These are phyloP conservation scores for Esox masquinongy DNA, from an alignment of 2,797 vertebrate genomes.

Conservation along the genomic window DNA sequence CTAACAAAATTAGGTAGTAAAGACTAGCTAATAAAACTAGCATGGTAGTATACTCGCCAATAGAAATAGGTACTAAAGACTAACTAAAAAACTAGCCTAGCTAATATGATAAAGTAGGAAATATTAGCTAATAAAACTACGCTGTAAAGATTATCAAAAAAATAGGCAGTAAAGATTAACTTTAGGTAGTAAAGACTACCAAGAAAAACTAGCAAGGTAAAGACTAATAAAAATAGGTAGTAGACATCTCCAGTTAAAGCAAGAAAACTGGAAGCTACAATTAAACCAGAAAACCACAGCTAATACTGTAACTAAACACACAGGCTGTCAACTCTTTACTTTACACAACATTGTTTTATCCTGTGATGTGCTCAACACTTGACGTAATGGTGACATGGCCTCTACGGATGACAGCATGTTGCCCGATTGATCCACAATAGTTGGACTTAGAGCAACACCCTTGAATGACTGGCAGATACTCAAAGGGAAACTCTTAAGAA, in stretches of 20 bases:
- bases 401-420: background rate
- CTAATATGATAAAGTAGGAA: no score
- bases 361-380: background rate
- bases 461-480: constrained; percentile 30
- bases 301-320: background rate
- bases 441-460: background rate
- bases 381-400: background rate
- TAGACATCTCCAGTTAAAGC: background rate
- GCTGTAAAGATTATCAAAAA: no score
- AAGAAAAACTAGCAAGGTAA: no score
- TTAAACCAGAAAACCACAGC: background rate
- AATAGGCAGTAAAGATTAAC: no score
- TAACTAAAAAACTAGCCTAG: no score
- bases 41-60: no score
- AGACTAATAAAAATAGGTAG: no score
- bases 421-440: constrained; percentile 15
- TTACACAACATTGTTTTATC: background rate
- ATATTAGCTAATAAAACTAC: no score
- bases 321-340: background rate
- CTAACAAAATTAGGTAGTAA: no score
- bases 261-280: background rate
- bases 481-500: constrained; percentile 67
- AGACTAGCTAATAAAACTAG: no score
- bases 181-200: no score
- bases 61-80: no score